These are phyloP conservation scores for Lates calcarifer DNA, from an alignment of 2,113 vertebrate genomes.

Conservation along the genomic window DNA sequence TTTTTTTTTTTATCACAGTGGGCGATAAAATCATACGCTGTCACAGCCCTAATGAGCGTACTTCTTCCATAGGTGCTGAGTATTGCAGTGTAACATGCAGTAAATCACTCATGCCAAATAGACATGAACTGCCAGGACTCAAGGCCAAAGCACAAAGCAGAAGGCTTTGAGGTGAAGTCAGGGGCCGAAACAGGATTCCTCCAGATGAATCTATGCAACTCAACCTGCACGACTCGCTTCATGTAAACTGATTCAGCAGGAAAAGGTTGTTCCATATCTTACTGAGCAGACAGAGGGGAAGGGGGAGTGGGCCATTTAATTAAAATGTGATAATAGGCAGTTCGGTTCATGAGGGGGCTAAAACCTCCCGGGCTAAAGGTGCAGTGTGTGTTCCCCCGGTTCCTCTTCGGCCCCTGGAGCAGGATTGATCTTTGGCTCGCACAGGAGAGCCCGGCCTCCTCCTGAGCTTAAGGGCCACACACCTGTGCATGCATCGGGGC, in stretches of 20 bases:
- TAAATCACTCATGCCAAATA: neutral
- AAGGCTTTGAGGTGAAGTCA: neutral
- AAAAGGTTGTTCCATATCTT: constrained; percentile 53
- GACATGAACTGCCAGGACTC: neutral
- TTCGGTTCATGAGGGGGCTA: constrained; percentile 51
- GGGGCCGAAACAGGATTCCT: constrained; percentile 35
- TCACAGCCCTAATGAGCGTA: too few relatives aligned
- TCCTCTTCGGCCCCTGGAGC: constrained; percentile 68
- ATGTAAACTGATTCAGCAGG: constrained; percentile 55
- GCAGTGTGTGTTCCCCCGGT: constrained; percentile 62
- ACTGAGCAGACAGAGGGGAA: constrained; percentile 24
- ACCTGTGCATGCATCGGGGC: constrained; percentile 75
- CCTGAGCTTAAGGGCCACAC: constrained; percentile 81
- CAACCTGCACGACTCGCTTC: constrained; percentile 34
- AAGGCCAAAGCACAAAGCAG: neutral
- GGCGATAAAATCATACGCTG: too few relatives aligned
- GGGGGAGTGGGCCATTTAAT: constrained; percentile 73
- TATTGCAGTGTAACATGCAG: neutral
- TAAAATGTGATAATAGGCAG: constrained; percentile 83
- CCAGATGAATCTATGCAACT: constrained; percentile 38
- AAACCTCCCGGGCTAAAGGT: constrained; percentile 64
- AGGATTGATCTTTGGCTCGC: constrained; percentile 78
- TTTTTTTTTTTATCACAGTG: too few relatives aligned
- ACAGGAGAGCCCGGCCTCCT: constrained; percentile 68
- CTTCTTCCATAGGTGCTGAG: neutral